A percentile compares a stretch with the other conserved stretches of the same genome.
phyloP scores from a whole-genome alignment of 1,140 invertebrate genomes.

The Nilaparvata lugens region DNA sequence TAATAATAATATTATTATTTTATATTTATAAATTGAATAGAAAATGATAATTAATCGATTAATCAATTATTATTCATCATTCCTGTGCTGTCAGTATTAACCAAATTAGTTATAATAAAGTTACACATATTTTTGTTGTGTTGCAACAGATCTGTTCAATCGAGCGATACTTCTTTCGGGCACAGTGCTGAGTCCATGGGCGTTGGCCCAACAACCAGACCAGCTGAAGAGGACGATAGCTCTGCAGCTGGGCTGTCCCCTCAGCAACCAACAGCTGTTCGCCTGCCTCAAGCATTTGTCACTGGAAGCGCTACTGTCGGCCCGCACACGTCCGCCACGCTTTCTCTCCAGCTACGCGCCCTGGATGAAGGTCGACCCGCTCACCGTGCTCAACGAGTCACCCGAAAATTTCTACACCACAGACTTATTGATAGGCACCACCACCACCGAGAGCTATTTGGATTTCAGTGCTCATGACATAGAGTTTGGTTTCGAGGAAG shows the following conservation, averaged over 20 bases:
- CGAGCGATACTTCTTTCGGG: neutral
- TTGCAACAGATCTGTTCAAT: neutral
- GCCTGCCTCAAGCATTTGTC: neutral
- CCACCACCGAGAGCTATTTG: constrained; percentile 64
- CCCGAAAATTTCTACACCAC: constrained; percentile 61
- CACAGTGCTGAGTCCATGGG: neutral
- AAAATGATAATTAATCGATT: too few relatives aligned
- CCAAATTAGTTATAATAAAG: too few relatives aligned
- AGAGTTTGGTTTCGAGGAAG: constrained; percentile 60
- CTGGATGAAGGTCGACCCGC: constrained; percentile 42
- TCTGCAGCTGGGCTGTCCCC: neutral
- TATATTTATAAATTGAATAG: too few relatives aligned
- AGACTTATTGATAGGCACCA: constrained; percentile 56
- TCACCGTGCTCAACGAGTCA: constrained; percentile 50
- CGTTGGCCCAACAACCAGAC: neutral
- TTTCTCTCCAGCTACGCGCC: constrained; percentile 50
- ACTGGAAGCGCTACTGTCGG: neutral
- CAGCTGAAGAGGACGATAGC: neutral
- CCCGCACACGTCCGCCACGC: constrained; percentile 14
- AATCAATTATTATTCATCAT: too few relatives aligned
- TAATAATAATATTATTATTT: too few relatives aligned
- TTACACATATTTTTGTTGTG: too few relatives aligned
- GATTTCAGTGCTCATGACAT: constrained; percentile 68
- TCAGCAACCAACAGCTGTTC: neutral
- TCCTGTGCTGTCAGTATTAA: too few relatives aligned